Evolutionary conservation across 2,888 invertebrate genomes (phyloP).

Genomic region (Dolomedes plantarius): DNA sequence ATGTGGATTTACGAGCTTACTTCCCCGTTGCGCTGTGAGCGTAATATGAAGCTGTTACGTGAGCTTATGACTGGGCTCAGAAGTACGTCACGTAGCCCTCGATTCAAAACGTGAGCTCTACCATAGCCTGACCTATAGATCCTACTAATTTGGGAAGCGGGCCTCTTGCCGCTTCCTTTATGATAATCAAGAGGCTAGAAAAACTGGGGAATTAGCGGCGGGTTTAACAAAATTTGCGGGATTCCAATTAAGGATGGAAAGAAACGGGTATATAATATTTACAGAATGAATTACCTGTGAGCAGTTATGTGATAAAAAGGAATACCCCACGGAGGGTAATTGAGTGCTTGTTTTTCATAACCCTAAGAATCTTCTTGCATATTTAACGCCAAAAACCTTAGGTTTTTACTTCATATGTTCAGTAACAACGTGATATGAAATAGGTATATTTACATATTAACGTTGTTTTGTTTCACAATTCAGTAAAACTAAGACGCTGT

Average conservation of each 20-base stretch:
- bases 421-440: too few species aligned
- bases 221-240: constrained; percentile 43
- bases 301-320: neutral
- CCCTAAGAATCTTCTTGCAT: neutral
- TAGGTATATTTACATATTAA: too few species aligned
- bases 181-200: neutral
- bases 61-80: constrained; percentile 39
- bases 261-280: neutral
- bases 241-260: constrained; percentile 57
- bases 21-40: constrained; percentile 13
- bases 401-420: neutral
- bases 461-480: too few species aligned
- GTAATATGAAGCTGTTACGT: constrained; percentile 57
- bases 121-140: constrained; percentile 5
- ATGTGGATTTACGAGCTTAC: constrained; percentile 52
- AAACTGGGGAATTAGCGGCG: neutral
- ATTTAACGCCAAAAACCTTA: neutral
- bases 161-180: constrained; percentile 8
- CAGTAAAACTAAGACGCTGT: too few species aligned
- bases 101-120: constrained; percentile 59
- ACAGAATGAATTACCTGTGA: neutral
- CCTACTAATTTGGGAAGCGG: constrained; percentile 11
- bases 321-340: neutral
- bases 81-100: constrained; percentile 42
- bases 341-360: neutral